phyloP scores from a whole-genome alignment of 1,140 invertebrate species.

The Drosophila eugracilis region DNA sequence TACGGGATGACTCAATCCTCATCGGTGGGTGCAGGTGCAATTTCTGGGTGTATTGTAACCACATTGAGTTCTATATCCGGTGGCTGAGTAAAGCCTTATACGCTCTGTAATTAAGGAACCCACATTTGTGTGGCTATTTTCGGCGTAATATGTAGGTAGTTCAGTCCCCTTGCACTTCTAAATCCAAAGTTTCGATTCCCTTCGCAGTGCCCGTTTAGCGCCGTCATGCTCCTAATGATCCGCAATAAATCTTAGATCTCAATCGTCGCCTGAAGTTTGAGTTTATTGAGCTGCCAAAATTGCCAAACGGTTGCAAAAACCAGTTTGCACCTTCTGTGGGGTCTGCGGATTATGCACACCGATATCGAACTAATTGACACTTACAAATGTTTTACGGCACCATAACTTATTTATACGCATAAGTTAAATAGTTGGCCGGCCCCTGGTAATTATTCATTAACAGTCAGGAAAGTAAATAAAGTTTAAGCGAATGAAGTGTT shows the following conservation, averaged over 20 bases:
- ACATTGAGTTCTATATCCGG: not conserved
- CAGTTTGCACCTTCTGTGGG: slow-evolving; percentile 34
- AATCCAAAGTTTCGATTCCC: slow-evolving; percentile 23
- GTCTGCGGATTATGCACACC: slow-evolving; percentile 18
- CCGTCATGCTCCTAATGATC: slow-evolving; percentile 50
- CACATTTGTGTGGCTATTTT: not conserved
- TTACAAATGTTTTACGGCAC: slow-evolving; percentile 49
- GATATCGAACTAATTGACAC: slow-evolving; percentile 52
- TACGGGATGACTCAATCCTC: slow-evolving; percentile 16
- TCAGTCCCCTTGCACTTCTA: not conserved
- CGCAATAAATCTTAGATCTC: slow-evolving; percentile 1
- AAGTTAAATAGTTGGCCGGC: slow-evolving; percentile 13
- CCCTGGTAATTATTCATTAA: slow-evolving; percentile 16
- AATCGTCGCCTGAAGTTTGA: not conserved
- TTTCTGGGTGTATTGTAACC: slow-evolving; percentile 5
- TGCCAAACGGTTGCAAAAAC: slow-evolving; percentile 28
- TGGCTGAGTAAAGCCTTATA: slow-evolving; percentile 1
- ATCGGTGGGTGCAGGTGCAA: slow-evolving; percentile 24
- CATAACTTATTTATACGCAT: slow-evolving; percentile 32
- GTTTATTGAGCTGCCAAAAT: slow-evolving; percentile 46
- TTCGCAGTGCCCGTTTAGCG: slow-evolving; percentile 31
- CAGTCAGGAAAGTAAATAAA: slow-evolving; percentile 7
- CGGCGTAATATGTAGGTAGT: not conserved
- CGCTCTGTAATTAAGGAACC: slow-evolving; percentile 2
- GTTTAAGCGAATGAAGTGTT: not conserved